These are phyloP conservation scores for Orchesella cincta DNA, from an alignment of 1,140 invertebrate species.

Conservation along the genomic window DNA sequence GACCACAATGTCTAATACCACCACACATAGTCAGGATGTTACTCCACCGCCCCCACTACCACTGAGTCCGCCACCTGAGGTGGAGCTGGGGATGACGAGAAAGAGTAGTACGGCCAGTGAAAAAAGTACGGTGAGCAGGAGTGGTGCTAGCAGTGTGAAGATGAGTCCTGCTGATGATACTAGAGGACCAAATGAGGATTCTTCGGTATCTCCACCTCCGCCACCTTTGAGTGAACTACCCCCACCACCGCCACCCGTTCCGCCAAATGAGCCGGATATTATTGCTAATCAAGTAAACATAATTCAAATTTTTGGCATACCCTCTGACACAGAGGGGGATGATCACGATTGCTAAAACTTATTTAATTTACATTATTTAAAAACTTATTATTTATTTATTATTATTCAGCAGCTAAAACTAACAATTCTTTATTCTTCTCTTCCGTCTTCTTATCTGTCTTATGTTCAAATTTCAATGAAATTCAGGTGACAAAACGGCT, in stretches of 20 bases:
- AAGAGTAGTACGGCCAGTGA: no score
- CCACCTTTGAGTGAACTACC: background rate
- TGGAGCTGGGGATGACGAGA: background rate
- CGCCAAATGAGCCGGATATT: slow-evolving; percentile 40
- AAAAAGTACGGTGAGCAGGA: no score
- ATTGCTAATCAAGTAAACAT: slow-evolving; percentile 47
- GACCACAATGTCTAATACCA: slow-evolving; percentile 14
- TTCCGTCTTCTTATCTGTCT: no score
- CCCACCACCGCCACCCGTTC: slow-evolving; percentile 49
- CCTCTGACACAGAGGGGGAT: slow-evolving; percentile 40
- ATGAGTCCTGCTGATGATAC: no score
- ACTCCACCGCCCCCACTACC: slow-evolving; percentile 51
- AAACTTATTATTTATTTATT: no score
- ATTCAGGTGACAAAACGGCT: no score
- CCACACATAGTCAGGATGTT: slow-evolving; percentile 41
- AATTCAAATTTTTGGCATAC: slow-evolving; percentile 47
- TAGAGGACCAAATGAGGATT: no score
- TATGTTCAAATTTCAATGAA: no score
- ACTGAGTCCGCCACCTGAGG: slow-evolving; percentile 49
- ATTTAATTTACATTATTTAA: background rate
- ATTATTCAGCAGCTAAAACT: no score
- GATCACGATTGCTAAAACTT: slow-evolving; percentile 14
- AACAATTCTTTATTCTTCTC: background rate
- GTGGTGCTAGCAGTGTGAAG: no score
- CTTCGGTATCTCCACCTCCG: slow-evolving; percentile 6